Percentiles rank a stretch among this genome's conserved stretches.
These are phyloP conservation scores for Trematocara marginatum DNA, from an alignment of 2,113 vertebrate genomes.

Conservation along the genomic window DNA sequence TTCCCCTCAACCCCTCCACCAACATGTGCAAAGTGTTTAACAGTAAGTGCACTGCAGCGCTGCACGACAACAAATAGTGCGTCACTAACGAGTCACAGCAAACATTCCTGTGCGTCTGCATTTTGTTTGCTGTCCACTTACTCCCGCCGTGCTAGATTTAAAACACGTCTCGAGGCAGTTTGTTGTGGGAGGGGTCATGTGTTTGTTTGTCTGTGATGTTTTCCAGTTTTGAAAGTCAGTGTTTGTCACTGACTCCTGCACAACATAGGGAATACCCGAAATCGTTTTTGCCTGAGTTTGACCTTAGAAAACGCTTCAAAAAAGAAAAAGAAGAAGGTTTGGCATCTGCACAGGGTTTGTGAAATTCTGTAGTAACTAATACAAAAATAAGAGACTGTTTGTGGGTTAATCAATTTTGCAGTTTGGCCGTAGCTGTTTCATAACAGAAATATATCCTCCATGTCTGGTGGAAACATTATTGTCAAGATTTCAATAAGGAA, in stretches of 20 bases:
- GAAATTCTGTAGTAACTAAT: neutral
- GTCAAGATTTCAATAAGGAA: neutral
- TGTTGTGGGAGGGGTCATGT: neutral
- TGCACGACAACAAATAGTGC: conserved; percentile 62
- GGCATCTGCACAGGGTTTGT: neutral
- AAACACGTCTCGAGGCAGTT: neutral
- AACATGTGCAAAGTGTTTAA: conserved; percentile 31
- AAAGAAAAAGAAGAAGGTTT: neutral
- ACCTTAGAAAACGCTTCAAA: neutral
- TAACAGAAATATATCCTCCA: neutral
- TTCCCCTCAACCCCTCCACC: neutral
- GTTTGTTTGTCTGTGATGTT: neutral
- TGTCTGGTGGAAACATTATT: neutral
- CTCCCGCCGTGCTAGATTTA: neutral
- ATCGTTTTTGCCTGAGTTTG: neutral
- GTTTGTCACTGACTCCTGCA: neutral
- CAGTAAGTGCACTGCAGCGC: conserved; percentile 32
- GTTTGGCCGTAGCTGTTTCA: neutral
- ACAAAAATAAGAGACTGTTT: neutral
- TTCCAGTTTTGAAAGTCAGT: neutral
- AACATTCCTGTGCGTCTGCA: conserved; percentile 47
- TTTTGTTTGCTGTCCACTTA: neutral
- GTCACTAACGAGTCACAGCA: conserved; percentile 59
- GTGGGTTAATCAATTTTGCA: neutral
- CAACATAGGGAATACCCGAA: neutral